Base-by-base conservation (phyloP, 2,888 invertebrate genomes). In the Serripes groenlandicus region DNA sequence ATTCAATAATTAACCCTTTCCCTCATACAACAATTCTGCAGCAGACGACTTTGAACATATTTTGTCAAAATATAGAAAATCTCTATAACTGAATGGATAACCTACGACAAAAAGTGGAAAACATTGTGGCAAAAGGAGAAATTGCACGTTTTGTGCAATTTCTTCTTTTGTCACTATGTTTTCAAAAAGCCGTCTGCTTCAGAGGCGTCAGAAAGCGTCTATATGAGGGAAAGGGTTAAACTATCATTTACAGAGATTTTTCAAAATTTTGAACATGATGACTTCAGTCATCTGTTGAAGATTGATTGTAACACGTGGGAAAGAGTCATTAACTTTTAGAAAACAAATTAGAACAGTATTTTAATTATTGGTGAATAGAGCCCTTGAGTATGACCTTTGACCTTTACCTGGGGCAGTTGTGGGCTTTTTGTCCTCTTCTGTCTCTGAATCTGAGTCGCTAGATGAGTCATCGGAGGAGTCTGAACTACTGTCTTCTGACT, bases 401-500 rank as follows among this genome's bases (percentile, higher is more conserved):
- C n/a, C 23, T n/a, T 28, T 26, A 71, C 71, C 71, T 26, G 42
- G 28, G 49, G 69, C 71, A 18, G 23, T 3, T 73, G 68, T 76
- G 11, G 64, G 23, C 18, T 54, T 32, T 5, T 80, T 64, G 4
- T 58, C 60, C 23, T 37, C 28, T 3, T 66, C 66, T 26, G 66
- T 28, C 66, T 66, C 66, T 1, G 66, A 66, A n/a, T 83, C 83
- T 1, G 76, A 73, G 42, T 35, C 35, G n/a, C 79, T 81, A 54
- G 73, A 75, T 4, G 83, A 81, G 37, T 68, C 74, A 7, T 85
- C 85, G 18, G 71, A 74, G 4, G 80, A 80, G 58, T 81, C 83
- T 11, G 79, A 77, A 75, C 85, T 85, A 60, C 87, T 87, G 68
- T 83, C 83, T 54, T 85, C 85, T 34, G 75, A 83, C 34, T 80